Base-by-base conservation (phyloP, 2,113 vertebrate genomes). In the Nesoenas mayeri region DNA sequence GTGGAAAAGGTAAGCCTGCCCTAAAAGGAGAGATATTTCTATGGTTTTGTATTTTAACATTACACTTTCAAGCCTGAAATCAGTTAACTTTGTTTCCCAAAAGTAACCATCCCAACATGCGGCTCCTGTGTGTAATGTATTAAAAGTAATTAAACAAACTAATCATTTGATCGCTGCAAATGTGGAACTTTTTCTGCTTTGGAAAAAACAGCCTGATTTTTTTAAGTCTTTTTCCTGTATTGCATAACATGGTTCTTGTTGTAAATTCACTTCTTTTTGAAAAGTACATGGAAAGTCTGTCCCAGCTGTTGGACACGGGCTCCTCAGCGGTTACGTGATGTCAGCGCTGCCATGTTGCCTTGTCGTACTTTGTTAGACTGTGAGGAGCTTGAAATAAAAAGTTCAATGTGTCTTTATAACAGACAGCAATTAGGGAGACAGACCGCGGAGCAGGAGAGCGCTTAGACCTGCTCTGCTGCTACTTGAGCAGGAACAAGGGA, bases 341-440 rank as follows among this genome's bases (percentile, higher is more conserved):
- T 9, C 62, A 72, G 77, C n/a, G 2, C 16, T 40, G 54, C 11
- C 9, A 6, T 1, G 6, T 25, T 61, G 8, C 74, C 44, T 32
- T 4, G 1, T 1, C 32, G 65, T 8, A 0, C 34, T 18, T 44
- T 44, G 44, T 44, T 18, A 18, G 44, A 18, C 44, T 44, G 3
- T 3, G 26, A 22, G 57, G 18, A 26, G 40, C 6, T 31, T 74
- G 17, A 6, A 7, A 1, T 6, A 11, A 0, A 5, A 3, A 28
- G 28, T 12, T 50, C 11, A 58, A 24, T 0, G 0, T 36, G 69
- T 28, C 50, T 62, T 32, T 53, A 1, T 18, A 3, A 21, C 0
- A 32, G 25, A 4, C 47, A 58, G 47, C 29, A 17, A 5, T 2
- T 47, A 58, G 57, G 8, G 13, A 13, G 32, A 5, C 10, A 2